phyloP scores from a whole-genome alignment of 2,888 invertebrate species.

The Trimorus sp. region DNA sequence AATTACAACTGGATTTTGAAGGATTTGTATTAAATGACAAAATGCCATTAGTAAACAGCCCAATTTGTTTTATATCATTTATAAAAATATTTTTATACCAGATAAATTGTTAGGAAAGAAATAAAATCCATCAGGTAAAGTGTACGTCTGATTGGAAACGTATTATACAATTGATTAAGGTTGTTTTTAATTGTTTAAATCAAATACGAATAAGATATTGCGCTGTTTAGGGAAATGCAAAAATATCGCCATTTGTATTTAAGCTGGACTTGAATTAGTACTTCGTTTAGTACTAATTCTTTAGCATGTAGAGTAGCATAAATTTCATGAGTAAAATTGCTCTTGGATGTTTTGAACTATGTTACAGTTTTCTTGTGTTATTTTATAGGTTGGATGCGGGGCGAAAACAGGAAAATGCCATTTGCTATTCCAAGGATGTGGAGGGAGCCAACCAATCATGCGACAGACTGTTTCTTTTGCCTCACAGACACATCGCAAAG shows the following conservation, averaged over 20 bases:
- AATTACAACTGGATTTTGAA: too few relatives aligned
- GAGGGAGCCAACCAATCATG: slow-evolving; percentile 73
- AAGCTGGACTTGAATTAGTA: neutral
- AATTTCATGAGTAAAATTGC: neutral
- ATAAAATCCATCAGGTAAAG: too few relatives aligned
- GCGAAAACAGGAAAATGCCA: slow-evolving; percentile 47
- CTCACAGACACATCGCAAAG: slow-evolving; percentile 39
- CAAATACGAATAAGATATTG: too few relatives aligned
- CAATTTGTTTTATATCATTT: neutral
- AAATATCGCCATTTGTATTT: too few relatives aligned
- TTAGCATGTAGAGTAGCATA: neutral
- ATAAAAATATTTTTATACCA: neutral
- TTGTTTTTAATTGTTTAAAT: neutral
- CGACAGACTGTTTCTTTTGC: slow-evolving; percentile 75
- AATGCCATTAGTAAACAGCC: neutral
- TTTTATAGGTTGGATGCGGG: slow-evolving; percentile 6
- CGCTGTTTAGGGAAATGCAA: too few relatives aligned
- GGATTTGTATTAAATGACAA: neutral
- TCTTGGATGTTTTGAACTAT: neutral
- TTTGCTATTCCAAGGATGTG: slow-evolving; percentile 73
- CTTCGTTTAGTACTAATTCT: neutral
- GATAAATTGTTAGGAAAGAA: too few relatives aligned
- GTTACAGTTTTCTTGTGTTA: neutral
- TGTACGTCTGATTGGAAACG: too few relatives aligned
- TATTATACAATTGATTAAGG: neutral